Percentiles rank a stretch among this genome's conserved stretches.
Evolutionary conservation across 2,113 vertebrate species (phyloP).

Genomic region (Turdus rufiventris): DNA sequence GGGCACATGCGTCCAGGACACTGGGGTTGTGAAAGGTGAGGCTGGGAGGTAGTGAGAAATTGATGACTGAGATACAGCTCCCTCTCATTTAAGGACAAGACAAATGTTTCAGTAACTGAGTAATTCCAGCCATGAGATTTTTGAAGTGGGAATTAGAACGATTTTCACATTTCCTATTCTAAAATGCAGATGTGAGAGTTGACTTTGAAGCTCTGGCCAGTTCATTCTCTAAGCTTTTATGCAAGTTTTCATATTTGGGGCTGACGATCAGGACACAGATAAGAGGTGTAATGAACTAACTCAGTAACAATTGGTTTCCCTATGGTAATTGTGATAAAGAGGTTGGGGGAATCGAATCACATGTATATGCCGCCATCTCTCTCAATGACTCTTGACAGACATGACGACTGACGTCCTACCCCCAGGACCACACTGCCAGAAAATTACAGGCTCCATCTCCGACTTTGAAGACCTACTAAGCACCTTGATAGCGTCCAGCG

Average conservation of each 20-base stretch:
- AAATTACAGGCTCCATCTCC: not conserved
- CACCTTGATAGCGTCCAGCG: not conserved
- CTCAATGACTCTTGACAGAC: not conserved
- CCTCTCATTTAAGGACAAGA: not conserved
- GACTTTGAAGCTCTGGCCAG: constrained; percentile 25
- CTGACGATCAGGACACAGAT: not conserved
- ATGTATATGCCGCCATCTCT: not conserved
- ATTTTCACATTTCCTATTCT: constrained; percentile 9
- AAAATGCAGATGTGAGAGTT: not conserved
- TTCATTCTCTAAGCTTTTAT: not conserved
- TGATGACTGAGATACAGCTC: not conserved
- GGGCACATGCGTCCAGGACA: not conserved
- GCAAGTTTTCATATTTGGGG: not conserved
- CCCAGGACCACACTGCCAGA: not conserved
- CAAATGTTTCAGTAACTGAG: not conserved
- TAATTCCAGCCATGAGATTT: not conserved
- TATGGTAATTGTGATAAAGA: not conserved
- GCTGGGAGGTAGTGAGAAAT: not conserved
- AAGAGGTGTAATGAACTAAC: not conserved
- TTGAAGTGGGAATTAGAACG: not conserved
- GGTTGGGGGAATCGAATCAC: not conserved
- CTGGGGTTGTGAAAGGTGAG: not conserved
- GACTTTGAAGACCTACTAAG: constrained; percentile 3
- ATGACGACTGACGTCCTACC: not conserved
- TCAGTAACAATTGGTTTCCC: not conserved